A percentile compares a stretch with the other conserved stretches of the same genome.
Conservation (phyloP, 2,797 vertebrate species). For the Synaphobranchus kaupii region DNA sequence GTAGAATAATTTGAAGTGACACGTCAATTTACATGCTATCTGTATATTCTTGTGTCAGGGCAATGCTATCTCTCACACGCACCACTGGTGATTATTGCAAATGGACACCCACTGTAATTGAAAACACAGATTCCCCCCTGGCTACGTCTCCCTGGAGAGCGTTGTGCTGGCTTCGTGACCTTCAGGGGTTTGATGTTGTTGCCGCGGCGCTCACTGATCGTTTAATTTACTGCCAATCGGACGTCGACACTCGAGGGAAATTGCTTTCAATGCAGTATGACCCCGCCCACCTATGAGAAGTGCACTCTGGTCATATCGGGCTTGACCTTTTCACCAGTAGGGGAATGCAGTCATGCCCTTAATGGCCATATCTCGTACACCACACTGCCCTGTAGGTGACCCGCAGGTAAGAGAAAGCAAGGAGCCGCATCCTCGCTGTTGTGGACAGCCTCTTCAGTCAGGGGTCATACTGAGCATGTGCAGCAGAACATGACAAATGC, state of each 20-base stretch:
- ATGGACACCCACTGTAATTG: slow-evolving; percentile 4
- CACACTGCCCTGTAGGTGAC: not conserved
- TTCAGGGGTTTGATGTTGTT: not conserved
- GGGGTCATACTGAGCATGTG: not conserved
- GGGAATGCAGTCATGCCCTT: not conserved
- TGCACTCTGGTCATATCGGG: not conserved
- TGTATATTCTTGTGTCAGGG: not conserved
- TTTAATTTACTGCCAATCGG: slow-evolving; percentile 5
- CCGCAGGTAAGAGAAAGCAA: not conserved
- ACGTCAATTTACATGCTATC: not conserved
- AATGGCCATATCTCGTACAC: not conserved
- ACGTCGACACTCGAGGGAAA: not conserved
- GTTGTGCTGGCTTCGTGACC: not conserved
- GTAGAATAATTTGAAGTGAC: not conserved
- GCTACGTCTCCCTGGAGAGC: not conserved
- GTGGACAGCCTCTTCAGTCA: not conserved
- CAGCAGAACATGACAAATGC: not conserved
- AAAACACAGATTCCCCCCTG: not conserved
- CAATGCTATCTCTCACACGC: not conserved
- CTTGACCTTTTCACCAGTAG: not conserved
- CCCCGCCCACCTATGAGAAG: not conserved
- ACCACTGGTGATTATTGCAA: not conserved
- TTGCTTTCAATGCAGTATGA: not conserved
- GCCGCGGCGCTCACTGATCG: not conserved
- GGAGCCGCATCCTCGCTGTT: not conserved